Percentiles rank a stretch among this genome's conserved stretches.
Conservation (phyloP, 2,797 vertebrate species). For the Hydrocynus forskahlii region DNA sequence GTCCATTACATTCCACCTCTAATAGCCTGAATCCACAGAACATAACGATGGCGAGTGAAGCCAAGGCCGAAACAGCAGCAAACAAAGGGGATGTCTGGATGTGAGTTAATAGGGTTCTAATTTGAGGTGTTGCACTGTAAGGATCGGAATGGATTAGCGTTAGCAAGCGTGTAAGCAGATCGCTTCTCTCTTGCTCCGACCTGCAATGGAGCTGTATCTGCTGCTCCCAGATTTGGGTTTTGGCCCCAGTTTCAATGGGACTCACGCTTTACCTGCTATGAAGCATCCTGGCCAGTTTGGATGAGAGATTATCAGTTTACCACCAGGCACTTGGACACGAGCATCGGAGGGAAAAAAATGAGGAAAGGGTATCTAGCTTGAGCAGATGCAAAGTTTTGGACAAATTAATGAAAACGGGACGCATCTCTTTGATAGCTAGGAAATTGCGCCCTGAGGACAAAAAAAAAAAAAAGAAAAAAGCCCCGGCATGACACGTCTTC, state of each 20-base stretch:
- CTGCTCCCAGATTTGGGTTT: conserved; percentile 22
- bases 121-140: conserved; percentile 26
- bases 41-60: neutral
- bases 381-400: conserved; percentile 10
- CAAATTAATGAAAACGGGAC: neutral
- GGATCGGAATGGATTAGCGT: conserved; percentile 28
- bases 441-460: neutral
- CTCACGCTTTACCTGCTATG: conserved; percentile 9
- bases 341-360: neutral
- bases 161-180: conserved; percentile 31
- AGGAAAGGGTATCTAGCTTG: conserved; percentile 32
- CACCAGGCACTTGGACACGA: conserved; percentile 34
- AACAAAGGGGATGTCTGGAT: neutral
- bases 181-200: conserved; percentile 3
- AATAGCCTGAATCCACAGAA: neutral
- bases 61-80: conserved; percentile 1
- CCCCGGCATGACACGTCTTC: neutral
- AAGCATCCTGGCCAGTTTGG: conserved; percentile 28
- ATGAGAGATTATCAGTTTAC: conserved; percentile 35
- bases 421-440: neutral
- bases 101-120: conserved; percentile 33
- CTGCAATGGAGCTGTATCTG: conserved; percentile 17
- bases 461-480: neutral
- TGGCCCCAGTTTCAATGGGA: conserved; percentile 17
- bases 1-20: neutral